A percentile compares a stretch with the other conserved stretches of the same genome.
Evolutionary conservation across 2,113 vertebrate species (phyloP).

Genomic region (Morphnarchus princeps): DNA sequence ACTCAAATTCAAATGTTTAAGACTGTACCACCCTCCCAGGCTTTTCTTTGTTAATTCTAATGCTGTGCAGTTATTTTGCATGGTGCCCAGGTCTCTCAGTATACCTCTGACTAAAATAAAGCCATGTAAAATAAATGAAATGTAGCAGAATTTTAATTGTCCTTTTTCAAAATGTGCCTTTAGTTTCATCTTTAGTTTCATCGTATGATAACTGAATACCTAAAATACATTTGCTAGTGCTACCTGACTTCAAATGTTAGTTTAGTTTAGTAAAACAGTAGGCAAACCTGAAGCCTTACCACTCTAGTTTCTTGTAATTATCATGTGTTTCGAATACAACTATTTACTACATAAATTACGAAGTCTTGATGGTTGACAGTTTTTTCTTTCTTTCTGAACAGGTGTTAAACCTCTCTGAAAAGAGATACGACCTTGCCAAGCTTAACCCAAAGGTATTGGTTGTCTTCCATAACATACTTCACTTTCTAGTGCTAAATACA

Average conservation of each 20-base stretch:
- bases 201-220: not conserved
- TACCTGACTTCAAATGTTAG: not conserved
- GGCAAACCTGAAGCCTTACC: not conserved
- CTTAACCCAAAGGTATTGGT: slow-evolving; percentile 90
- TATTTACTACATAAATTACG: not conserved
- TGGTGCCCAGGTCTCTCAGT: not conserved
- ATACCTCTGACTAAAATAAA: not conserved
- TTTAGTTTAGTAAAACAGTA: not conserved
- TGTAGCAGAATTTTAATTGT: not conserved
- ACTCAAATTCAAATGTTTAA: not conserved
- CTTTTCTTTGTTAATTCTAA: not conserved
- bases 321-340: not conserved
- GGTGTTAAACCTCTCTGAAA: slow-evolving; percentile 96
- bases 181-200: not conserved
- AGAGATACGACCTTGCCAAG: slow-evolving; percentile 86
- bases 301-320: not conserved
- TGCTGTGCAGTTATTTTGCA: not conserved
- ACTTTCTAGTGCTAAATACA: not conserved
- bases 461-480: not conserved
- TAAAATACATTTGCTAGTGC: not conserved
- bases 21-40: too few species aligned
- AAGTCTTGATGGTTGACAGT: not conserved
- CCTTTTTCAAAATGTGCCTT: not conserved
- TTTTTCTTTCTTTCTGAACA: slow-evolving; percentile 54
- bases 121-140: not conserved